Conservation (phyloP, 2,888 invertebrate species). For the Catocala nupta region DNA sequence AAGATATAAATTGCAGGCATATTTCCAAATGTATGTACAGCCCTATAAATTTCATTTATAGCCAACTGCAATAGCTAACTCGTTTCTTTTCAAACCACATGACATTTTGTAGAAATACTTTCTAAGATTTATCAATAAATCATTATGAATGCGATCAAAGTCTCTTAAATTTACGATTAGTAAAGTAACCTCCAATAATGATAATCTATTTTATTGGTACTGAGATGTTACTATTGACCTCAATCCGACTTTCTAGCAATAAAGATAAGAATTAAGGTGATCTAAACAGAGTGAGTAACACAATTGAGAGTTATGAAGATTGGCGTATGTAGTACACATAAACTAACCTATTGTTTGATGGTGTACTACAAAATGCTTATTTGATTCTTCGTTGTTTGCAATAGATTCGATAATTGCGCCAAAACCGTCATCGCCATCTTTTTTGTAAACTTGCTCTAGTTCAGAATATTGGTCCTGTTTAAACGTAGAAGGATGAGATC, state of each 20-base stretch:
- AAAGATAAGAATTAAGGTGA: slow-evolving; percentile 74
- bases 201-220: slow-evolving; percentile 30
- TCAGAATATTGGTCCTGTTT: no score
- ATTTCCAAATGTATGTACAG: no score
- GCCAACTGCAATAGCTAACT: no score
- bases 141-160: neutral
- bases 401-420: neutral
- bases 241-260: slow-evolving; percentile 58
- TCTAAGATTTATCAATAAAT: slow-evolving; percentile 6
- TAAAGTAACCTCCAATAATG: slow-evolving; percentile 26
- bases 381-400: neutral
- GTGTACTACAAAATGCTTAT: neutral
- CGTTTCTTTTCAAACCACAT: no score
- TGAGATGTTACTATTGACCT: slow-evolving; percentile 38
- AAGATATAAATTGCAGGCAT: no score
- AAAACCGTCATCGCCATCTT: no score
- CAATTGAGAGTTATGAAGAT: slow-evolving; percentile 70
- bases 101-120: neutral
- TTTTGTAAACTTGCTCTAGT: no score
- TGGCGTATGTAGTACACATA: slow-evolving; percentile 70
- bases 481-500: no score
- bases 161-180: neutral
- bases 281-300: slow-evolving; percentile 60
- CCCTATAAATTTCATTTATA: no score
- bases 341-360: slow-evolving; percentile 44